Percentiles rank a stretch among this genome's conserved stretches.
These are phyloP conservation scores for Apis cerana DNA, from an alignment of 1,140 invertebrate genomes.

Conservation along the genomic window DNA sequence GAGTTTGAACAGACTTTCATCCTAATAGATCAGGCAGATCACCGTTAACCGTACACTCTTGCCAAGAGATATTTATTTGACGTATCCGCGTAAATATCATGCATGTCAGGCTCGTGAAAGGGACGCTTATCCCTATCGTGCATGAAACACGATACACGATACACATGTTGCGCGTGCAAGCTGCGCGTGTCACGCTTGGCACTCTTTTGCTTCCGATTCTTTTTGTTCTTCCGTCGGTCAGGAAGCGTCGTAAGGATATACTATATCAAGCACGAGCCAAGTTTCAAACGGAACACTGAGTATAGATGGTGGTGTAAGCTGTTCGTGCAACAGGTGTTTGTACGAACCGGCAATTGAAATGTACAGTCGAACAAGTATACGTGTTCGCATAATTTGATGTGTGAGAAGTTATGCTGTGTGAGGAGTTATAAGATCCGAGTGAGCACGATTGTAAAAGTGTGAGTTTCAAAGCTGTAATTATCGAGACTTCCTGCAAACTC, in stretches of 20 bases:
- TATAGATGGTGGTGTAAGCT: not conserved
- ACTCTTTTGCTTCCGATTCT: not conserved
- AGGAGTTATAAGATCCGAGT: not conserved
- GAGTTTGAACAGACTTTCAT: not conserved
- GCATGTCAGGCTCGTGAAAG: constrained; percentile 25
- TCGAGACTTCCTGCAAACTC: no score
- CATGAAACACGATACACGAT: not conserved
- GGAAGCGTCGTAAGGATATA: not conserved
- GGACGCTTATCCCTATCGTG: constrained; percentile 5
- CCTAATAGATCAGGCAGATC: not conserved
- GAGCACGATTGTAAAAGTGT: not conserved
- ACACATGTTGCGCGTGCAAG: constrained; percentile 1
- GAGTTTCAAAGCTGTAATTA: not conserved
- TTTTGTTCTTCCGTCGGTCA: not conserved
- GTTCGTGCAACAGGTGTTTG: constrained; percentile 39
- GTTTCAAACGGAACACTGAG: not conserved
- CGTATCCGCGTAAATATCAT: constrained; percentile 19
- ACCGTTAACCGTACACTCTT: not conserved
- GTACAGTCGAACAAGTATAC: not conserved
- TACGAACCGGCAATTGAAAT: not conserved
- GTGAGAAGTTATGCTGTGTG: not conserved
- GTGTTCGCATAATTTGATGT: not conserved
- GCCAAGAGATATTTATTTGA: not conserved
- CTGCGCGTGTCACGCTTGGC: constrained; percentile 37
- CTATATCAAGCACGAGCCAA: not conserved